Percentiles rank a stretch among this genome's conserved stretches.
phyloP scores from a whole-genome alignment of 1,140 invertebrate species.

The Hylaeus volcanicus region DNA sequence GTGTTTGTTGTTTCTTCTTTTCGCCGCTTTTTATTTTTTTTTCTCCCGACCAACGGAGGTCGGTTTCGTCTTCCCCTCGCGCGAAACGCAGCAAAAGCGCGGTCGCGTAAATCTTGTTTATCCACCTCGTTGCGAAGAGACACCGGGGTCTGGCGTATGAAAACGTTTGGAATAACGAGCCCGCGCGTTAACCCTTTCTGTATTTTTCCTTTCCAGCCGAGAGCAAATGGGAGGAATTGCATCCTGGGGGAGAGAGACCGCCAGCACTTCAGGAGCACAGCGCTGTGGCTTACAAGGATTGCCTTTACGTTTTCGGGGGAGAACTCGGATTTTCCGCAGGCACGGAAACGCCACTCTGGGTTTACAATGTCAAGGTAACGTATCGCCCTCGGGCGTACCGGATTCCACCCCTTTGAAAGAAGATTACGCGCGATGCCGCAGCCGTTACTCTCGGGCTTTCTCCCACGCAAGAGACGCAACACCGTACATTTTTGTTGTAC shows the following conservation, averaged over 20 bases:
- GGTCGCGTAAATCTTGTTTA: slow-evolving; percentile 33
- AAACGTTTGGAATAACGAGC: slow-evolving; percentile 45
- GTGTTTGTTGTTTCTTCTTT: slow-evolving; percentile 4
- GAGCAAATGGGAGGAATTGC: slow-evolving; percentile 86
- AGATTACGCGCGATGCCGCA: neutral
- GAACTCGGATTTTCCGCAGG: slow-evolving; percentile 90
- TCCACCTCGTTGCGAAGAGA: neutral
- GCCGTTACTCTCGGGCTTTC: too few relatives aligned
- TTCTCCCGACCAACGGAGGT: neutral
- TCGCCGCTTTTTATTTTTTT: neutral
- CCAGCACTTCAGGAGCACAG: slow-evolving; percentile 92
- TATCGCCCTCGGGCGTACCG: neutral
- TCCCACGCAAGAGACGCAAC: too few relatives aligned
- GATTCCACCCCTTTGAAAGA: neutral
- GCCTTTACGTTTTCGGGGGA: slow-evolving; percentile 93
- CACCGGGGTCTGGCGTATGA: slow-evolving; percentile 15
- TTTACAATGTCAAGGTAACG: slow-evolving; percentile 89
- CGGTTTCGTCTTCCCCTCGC: slow-evolving; percentile 3
- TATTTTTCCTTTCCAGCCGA: slow-evolving; percentile 81
- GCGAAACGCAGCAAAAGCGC: slow-evolving; percentile 9
- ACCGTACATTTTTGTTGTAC: too few relatives aligned
- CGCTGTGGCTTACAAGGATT: slow-evolving; percentile 87
- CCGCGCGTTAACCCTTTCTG: slow-evolving; percentile 11
- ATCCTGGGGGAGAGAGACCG: slow-evolving; percentile 86
- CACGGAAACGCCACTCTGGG: slow-evolving; percentile 93